Evolutionary conservation across 2,113 vertebrate genomes (phyloP), one percentile per base, ranked within the genome.

Genomic region (Gobiocypris rarus): DNA sequence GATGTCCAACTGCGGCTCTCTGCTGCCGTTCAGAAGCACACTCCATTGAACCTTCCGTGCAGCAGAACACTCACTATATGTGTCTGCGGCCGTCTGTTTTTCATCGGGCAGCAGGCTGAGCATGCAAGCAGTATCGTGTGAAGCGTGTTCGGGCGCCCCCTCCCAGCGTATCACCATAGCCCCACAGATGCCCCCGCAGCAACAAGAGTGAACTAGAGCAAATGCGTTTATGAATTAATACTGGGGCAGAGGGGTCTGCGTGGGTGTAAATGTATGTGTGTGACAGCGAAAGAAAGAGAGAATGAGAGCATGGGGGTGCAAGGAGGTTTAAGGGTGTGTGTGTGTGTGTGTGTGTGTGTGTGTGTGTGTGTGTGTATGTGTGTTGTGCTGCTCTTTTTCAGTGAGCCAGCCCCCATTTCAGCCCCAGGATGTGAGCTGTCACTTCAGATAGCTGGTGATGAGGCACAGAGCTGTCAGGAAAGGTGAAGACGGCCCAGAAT

Each of bases 191-290:
- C 92, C 96, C 96, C 96, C 94, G 93, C 93, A 97, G 96, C 95
- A 89, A 93, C 93, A 94, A 93, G 93, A 95, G 95, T 95, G 95
- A 97, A 97, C 96, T 98, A 92, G 96, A 98, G 96, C 97, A 97
- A 98, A 98, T 96, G 95, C 95, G 95, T 97, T 97, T 96, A 96
- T 96, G 96, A 97, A 97, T 97, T 97, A 97, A 96, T 95, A 97
- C 89, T 86, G 88, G 90, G 89, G 87, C 90, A 90, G 90, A 84
- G 89, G 84, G 86, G 86, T 45, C 50, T 84, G 75, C 31, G 67
- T 63, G 56, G 75, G 56, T 84, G 76, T 83, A 82, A 34, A 43
- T 67, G 75, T 14, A 59, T 73, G 50, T 77, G 82, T 61, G 50
- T 65, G 75, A 75, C 56, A 79, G 73, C 74, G 61, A 83, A 75